phyloP scores from a whole-genome alignment of 2,888 invertebrate species.

The Halocaridina rubra region DNA sequence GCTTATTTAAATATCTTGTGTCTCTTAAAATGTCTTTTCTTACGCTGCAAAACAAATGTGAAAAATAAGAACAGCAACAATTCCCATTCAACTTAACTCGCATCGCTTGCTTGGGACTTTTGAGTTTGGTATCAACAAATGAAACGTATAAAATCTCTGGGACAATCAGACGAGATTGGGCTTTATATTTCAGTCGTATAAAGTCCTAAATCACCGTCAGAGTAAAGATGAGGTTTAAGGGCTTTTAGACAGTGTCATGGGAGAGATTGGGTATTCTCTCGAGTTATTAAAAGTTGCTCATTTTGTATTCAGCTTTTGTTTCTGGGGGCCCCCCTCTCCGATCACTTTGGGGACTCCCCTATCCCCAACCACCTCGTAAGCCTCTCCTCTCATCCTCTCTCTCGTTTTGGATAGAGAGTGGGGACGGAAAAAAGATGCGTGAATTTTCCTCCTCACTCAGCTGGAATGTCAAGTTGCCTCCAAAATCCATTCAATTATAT shows the following conservation, averaged over 20 bases:
- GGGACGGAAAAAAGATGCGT: neutral
- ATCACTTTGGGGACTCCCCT: neutral
- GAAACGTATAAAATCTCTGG: neutral
- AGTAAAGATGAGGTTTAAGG: too few species aligned
- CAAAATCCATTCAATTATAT: too few species aligned
- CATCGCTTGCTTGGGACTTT: slow-evolving; percentile 7
- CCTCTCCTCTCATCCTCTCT: too few species aligned
- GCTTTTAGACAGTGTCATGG: neutral
- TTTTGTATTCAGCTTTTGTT: slow-evolving; percentile 27
- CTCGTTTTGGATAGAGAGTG: neutral
- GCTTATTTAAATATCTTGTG: too few species aligned
- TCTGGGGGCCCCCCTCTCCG: neutral
- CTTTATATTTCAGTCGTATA: too few species aligned
- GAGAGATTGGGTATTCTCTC: neutral
- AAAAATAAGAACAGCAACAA: neutral
- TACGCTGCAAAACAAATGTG: too few species aligned
- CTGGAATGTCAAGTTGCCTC: too few species aligned
- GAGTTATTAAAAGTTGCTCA: slow-evolving; percentile 35
- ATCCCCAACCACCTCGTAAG: too few species aligned
- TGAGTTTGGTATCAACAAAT: neutral
- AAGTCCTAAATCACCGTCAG: too few species aligned
- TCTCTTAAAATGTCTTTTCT: too few species aligned
- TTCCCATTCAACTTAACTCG: slow-evolving; percentile 5
- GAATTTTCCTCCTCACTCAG: too few species aligned
- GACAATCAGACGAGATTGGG: neutral